phyloP scores from a whole-genome alignment of 2,888 invertebrate species.

The Sarcophaga rosellei region DNA sequence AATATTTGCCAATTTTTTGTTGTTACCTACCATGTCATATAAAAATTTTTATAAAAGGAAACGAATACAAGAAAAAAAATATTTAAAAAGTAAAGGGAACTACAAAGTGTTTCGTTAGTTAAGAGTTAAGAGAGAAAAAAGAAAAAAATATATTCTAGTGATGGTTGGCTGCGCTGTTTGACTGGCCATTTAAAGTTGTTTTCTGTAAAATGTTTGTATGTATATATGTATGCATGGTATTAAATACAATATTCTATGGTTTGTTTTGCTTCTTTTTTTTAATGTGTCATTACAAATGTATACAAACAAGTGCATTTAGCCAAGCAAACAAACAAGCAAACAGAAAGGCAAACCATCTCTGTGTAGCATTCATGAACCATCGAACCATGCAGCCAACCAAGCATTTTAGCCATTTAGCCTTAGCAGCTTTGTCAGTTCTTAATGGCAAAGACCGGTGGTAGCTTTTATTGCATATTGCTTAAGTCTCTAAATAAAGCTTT shows the following conservation, averaged over 20 bases:
- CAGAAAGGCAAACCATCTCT: slow-evolving; percentile 36
- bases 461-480: slow-evolving; percentile 18
- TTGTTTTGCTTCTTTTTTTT: not conserved
- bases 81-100: no score
- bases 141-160: no score
- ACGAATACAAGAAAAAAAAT: no score
- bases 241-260: slow-evolving; percentile 31
- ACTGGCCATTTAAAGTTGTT: no score
- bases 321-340: slow-evolving; percentile 47
- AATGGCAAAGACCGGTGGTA: not conserved
- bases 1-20: not conserved
- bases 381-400: slow-evolving; percentile 9
- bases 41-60: no score
- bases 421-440: slow-evolving; percentile 6
- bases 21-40: no score
- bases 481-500: not conserved
- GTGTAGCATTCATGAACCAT: not conserved
- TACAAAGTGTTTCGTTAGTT: slow-evolving; percentile 10
- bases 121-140: not conserved
- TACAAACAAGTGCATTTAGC: slow-evolving; percentile 33
- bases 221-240: slow-evolving; percentile 10
- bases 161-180: slow-evolving; percentile 16
- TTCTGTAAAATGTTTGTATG: not conserved
- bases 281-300: slow-evolving; percentile 38
- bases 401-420: slow-evolving; percentile 14